Evolutionary conservation across 2,113 vertebrate species (phyloP).

Genomic region (Anthoscopus minutus): DNA sequence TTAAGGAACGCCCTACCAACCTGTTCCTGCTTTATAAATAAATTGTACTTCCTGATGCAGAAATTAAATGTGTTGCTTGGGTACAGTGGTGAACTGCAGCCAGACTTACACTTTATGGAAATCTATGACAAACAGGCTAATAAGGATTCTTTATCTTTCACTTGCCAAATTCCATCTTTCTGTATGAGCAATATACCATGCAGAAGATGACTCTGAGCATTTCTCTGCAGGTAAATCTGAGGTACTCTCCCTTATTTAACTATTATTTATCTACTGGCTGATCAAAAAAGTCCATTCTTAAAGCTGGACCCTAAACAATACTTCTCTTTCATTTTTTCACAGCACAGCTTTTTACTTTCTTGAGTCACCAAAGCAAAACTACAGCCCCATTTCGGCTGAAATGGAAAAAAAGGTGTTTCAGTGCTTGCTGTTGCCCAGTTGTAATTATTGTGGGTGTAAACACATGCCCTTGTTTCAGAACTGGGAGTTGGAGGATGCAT

Average conservation of each 20-base stretch:
- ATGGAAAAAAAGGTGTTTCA: not conserved
- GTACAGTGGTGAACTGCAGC: slow-evolving; percentile 18
- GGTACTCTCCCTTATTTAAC: not conserved
- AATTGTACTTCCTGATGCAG: slow-evolving; percentile 50
- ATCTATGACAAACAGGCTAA: slow-evolving; percentile 41
- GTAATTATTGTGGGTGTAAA: not conserved
- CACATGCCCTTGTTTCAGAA: not conserved
- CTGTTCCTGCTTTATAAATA: slow-evolving; percentile 71
- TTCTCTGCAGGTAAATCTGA: not conserved
- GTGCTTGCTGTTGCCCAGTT: not conserved
- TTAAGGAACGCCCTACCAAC: slow-evolving; percentile 69
- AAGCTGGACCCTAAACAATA: not conserved
- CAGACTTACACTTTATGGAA: slow-evolving; percentile 30
- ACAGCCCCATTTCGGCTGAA: not conserved
- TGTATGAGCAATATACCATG: not conserved
- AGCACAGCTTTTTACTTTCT: not conserved
- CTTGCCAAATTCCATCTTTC: not conserved
- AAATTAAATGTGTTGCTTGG: not conserved
- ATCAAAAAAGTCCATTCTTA: not conserved
- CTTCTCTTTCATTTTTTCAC: not conserved
- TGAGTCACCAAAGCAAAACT: not conserved
- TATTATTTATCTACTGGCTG: not conserved
- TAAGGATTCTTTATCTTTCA: not conserved
- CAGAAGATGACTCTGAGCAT: not conserved
- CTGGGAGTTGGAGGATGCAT: not conserved